Percentiles rank a stretch among this genome's conserved stretches.
phyloP scores from a whole-genome alignment of 1,140 invertebrate genomes.

The Melanaphis sacchari region DNA sequence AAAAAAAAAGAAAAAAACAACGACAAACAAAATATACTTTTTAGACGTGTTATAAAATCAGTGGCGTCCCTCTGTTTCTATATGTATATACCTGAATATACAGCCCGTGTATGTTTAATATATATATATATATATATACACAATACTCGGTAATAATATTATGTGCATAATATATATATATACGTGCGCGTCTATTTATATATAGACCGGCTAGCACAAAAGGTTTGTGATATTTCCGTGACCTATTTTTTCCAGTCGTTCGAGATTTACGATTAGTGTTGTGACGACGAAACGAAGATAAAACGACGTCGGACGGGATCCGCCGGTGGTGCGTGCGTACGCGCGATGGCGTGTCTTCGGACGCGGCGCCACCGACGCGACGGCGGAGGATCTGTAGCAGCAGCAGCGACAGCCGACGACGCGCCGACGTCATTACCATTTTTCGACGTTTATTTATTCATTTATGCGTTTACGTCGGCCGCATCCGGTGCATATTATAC shows the following conservation, averaged over 20 bases:
- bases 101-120: no score
- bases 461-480: background rate
- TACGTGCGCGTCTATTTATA: background rate
- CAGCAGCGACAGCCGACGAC: background rate
- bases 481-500: background rate
- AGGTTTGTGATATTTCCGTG: slow-evolving; percentile 16
- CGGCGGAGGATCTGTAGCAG: background rate
- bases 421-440: background rate
- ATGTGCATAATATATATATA: background rate
- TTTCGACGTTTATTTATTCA: background rate
- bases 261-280: slow-evolving; percentile 25
- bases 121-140: no score
- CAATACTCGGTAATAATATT: background rate
- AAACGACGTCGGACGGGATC: background rate
- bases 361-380: background rate
- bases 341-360: background rate
- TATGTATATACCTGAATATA: no score
- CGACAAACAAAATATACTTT: background rate
- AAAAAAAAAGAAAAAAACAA: background rate
- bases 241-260: background rate
- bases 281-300: background rate
- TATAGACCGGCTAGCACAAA: background rate
- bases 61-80: background rate
- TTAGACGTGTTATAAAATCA: background rate
- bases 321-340: background rate